Conservation (phyloP, 1,140 invertebrate species). For the Colletes latitarsis region DNA sequence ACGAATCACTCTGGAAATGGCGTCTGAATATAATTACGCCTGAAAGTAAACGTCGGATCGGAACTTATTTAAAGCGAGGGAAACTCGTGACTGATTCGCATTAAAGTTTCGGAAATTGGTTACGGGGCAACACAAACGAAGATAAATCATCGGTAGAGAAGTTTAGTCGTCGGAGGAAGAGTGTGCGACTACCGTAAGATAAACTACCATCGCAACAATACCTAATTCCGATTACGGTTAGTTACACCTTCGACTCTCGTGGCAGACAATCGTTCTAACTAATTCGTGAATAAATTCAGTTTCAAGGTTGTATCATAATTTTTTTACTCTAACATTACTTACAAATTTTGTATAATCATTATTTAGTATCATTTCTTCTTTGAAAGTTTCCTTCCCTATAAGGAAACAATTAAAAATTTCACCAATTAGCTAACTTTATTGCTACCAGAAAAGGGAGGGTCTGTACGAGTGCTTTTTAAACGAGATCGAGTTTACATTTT, state of each 20-base stretch:
- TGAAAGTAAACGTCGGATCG: background rate
- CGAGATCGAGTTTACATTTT: too few species aligned
- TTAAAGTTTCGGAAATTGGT: conserved; percentile 44
- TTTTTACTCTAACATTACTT: too few species aligned
- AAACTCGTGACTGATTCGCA: conserved; percentile 43
- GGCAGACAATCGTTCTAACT: background rate
- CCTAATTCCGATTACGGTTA: conserved; percentile 32
- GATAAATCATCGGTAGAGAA: conserved; percentile 46
- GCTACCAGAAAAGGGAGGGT: too few species aligned
- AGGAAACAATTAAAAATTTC: too few species aligned
- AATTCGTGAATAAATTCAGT: conserved; percentile 27
- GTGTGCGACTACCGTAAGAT: conserved; percentile 23
- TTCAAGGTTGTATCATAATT: background rate
- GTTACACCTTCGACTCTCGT: conserved; percentile 11
- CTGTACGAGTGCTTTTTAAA: too few species aligned
- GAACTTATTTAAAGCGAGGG: conserved; percentile 42
- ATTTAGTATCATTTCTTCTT: too few species aligned
- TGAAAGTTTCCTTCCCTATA: too few species aligned
- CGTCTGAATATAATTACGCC: background rate
- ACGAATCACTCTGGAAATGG: conserved; percentile 23
- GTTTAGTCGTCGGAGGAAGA: conserved; percentile 18
- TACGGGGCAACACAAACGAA: conserved; percentile 47
- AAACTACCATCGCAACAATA: conserved; percentile 44
- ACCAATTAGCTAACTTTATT: too few species aligned
- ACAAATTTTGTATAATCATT: too few species aligned